A percentile compares a stretch with the other conserved stretches of the same genome.
These are phyloP conservation scores for Caenorhabditis sp. DNA, from an alignment of 2,888 invertebrate genomes.

Conservation along the genomic window DNA sequence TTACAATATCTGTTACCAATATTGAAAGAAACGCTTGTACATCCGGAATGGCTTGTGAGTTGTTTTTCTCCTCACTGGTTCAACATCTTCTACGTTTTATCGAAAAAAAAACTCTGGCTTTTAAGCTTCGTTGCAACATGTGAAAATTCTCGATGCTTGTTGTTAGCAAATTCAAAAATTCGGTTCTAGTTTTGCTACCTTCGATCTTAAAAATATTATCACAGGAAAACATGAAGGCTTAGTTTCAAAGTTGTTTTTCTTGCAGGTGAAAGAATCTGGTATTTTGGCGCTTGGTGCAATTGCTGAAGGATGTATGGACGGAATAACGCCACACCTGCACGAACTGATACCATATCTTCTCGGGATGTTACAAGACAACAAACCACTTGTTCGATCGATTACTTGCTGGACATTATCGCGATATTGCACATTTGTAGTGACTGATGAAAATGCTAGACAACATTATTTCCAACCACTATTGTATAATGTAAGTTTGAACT, in stretches of 20 bases:
- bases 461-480: slow-evolving; percentile 24
- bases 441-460: slow-evolving; percentile 76
- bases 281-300: slow-evolving; percentile 91
- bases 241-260: too few species aligned
- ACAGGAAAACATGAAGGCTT: too few species aligned
- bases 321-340: slow-evolving; percentile 93
- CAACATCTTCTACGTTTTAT: too few species aligned
- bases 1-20: slow-evolving; percentile 92
- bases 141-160: too few species aligned
- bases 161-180: too few species aligned
- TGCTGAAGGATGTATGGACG: slow-evolving; percentile 88
- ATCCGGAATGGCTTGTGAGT: slow-evolving; percentile 88
- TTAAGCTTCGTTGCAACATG: too few species aligned
- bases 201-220: too few species aligned
- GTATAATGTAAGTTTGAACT: slow-evolving; percentile 20
- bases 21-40: slow-evolving; percentile 92
- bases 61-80: too few species aligned
- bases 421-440: slow-evolving; percentile 97
- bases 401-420: slow-evolving; percentile 98
- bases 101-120: too few species aligned
- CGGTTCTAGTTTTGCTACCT: too few species aligned
- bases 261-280: slow-evolving; percentile 82
- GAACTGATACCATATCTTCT: slow-evolving; percentile 96
- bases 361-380: slow-evolving; percentile 80
- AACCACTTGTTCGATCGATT: slow-evolving; percentile 79